Percentiles rank a stretch among this genome's conserved stretches.
Evolutionary conservation across 1,140 invertebrate species (phyloP).

Genomic region (Drosophila cardini): DNA sequence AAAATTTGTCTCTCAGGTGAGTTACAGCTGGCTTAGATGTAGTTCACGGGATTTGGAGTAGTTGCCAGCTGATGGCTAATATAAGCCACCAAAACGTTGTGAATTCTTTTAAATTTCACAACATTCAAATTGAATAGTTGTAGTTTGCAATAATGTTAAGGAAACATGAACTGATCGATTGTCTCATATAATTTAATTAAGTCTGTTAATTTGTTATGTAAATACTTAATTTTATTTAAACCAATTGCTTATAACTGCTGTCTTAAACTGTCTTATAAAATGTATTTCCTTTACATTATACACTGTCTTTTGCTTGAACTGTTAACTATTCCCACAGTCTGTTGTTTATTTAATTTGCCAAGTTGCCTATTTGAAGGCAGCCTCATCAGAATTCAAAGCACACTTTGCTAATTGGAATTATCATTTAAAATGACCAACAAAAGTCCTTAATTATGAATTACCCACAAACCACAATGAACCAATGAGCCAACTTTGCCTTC

Average conservation of each 20-base stretch:
- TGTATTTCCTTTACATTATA: too few relatives aligned
- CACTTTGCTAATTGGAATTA: conserved; percentile 40
- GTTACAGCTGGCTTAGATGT: conserved; percentile 7
- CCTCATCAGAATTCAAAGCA: conserved; percentile 9
- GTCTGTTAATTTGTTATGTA: too few relatives aligned
- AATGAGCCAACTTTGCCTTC: not conserved
- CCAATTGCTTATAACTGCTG: too few relatives aligned
- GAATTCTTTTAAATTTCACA: not conserved
- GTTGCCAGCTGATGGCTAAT: conserved; percentile 1
- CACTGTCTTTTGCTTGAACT: not conserved
- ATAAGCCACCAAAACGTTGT: not conserved
- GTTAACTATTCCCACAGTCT: not conserved
- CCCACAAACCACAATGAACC: not conserved
- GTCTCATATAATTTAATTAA: too few relatives aligned
- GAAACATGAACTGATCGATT: too few relatives aligned
- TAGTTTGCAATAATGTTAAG: too few relatives aligned
- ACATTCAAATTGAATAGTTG: too few relatives aligned
- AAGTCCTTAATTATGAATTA: conserved; percentile 43
- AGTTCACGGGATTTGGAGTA: not conserved
- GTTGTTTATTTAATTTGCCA: not conserved
- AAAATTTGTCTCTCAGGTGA: conserved; percentile 57
- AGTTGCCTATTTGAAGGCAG: not conserved
- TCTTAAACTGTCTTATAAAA: too few relatives aligned
- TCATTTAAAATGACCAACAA: conserved; percentile 16
- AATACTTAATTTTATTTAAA: too few relatives aligned